phyloP scores from a whole-genome alignment of 2,888 invertebrate genomes.

The Ectemnius continuus region DNA sequence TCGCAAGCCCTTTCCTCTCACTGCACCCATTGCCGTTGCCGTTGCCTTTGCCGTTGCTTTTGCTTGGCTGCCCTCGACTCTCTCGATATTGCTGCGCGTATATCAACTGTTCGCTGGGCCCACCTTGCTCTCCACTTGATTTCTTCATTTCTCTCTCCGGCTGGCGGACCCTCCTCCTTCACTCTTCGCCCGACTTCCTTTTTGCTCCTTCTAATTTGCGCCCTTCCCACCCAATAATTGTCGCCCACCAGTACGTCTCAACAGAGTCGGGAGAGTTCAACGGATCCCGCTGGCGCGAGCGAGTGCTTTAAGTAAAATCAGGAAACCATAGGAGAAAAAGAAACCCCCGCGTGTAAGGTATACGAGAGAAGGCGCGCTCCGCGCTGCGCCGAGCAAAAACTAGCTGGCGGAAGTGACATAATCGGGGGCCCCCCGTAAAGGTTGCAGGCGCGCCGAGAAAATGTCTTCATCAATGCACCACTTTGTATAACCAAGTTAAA shows the following conservation, averaged over 20 bases:
- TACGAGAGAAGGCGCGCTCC: background rate
- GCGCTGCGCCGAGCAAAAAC: conserved; percentile 11
- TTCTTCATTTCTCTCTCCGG: conserved; percentile 45
- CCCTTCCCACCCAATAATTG: no score
- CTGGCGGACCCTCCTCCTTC: background rate
- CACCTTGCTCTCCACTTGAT: conserved; percentile 41
- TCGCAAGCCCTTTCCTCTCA: conserved; percentile 22
- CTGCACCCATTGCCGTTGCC: background rate
- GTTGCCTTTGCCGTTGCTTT: background rate
- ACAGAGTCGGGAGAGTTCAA: no score
- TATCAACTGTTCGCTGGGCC: conserved; percentile 3
- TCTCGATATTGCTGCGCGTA: conserved; percentile 7
- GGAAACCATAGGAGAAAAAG: no score
- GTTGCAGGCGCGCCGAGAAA: no score
- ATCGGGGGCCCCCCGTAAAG: conserved; percentile 9
- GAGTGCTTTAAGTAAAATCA: no score
- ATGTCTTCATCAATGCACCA: no score
- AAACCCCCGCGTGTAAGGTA: no score
- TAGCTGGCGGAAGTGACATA: conserved; percentile 41
- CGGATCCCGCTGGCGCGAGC: no score
- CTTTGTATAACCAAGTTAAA: no score
- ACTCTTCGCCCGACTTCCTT: no score
- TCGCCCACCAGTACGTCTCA: no score
- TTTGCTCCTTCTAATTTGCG: no score
- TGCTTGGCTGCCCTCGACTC: background rate